These are phyloP conservation scores for Calliphora vomitoria DNA, from an alignment of 2,888 invertebrate genomes.

Conservation along the genomic window DNA sequence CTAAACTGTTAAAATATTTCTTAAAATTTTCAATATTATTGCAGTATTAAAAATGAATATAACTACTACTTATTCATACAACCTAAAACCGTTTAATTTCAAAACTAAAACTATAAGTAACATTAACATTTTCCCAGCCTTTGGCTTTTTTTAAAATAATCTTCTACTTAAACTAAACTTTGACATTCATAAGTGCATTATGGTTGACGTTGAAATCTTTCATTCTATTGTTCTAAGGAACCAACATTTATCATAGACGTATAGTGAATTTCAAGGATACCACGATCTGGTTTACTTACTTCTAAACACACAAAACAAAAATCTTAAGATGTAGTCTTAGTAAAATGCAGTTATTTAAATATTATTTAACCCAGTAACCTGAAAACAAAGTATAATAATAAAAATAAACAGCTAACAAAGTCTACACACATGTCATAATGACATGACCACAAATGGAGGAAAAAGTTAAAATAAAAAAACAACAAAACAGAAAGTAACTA, in stretches of 20 bases:
- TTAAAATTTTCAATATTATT: too few relatives aligned
- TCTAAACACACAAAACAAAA: conserved; percentile 10
- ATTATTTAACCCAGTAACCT: conserved; percentile 68
- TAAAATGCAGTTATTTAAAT: conserved; percentile 52
- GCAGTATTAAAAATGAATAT: too few relatives aligned
- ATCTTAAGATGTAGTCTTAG: conserved; percentile 40
- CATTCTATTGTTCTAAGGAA: conserved; percentile 8
- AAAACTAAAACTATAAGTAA: not conserved
- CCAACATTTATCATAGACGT: conserved; percentile 5
- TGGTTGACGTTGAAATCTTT: conserved; percentile 26
- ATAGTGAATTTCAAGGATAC: conserved; percentile 50
- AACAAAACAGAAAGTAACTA: conserved; percentile 22
- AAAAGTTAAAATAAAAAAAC: not conserved
- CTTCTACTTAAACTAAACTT: conserved; percentile 13
- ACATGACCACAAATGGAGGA: conserved; percentile 32
- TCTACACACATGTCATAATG: conserved; percentile 49
- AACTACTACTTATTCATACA: too few relatives aligned
- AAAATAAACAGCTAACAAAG: conserved; percentile 16
- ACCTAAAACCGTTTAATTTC: not conserved
- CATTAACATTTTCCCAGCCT: not conserved
- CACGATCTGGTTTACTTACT: conserved; percentile 23
- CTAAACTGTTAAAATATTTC: too few relatives aligned
- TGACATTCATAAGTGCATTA: conserved; percentile 50
- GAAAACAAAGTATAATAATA: conserved; percentile 18
- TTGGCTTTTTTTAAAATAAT: not conserved